Evolutionary conservation across 2,888 invertebrate species (phyloP).

Genomic region (Hanleya hanleyi): DNA sequence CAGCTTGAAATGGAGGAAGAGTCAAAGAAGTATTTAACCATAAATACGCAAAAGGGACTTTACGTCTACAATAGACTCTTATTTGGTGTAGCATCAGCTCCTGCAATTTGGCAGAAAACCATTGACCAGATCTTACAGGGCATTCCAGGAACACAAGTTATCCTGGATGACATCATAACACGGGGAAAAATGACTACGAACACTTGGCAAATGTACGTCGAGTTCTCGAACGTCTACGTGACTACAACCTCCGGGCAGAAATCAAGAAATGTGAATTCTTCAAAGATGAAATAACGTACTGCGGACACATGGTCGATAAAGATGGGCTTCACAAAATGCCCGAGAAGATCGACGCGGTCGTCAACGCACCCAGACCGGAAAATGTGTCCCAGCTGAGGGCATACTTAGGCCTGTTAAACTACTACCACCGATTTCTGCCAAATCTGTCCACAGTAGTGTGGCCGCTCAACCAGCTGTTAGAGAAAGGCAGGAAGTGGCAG

Average conservation of each 20-base stretch:
- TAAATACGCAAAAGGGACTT: no score
- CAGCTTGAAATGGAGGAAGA: slow-evolving; percentile 35
- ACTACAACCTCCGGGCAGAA: slow-evolving; percentile 11
- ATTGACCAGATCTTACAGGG: slow-evolving; percentile 35
- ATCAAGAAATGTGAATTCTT: slow-evolving; percentile 14
- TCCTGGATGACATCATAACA: slow-evolving; percentile 32
- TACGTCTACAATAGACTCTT: slow-evolving; percentile 35
- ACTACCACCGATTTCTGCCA: slow-evolving; percentile 10
- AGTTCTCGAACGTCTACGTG: slow-evolving; percentile 7
- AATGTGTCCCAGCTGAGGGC: slow-evolving; percentile 8
- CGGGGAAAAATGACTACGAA: neutral
- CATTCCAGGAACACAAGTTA: slow-evolving; percentile 10
- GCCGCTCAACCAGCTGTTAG: slow-evolving; percentile 10
- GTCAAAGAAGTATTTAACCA: slow-evolving; percentile 23
- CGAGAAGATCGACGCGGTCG: no score
- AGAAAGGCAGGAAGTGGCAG: slow-evolving; percentile 6
- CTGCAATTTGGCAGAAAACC: slow-evolving; percentile 39
- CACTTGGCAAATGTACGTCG: slow-evolving; percentile 2
- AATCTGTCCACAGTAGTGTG: neutral
- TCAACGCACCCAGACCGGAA: slow-evolving; percentile 1
- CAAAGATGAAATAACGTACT: neutral
- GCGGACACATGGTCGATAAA: no score
- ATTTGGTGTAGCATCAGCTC: slow-evolving; percentile 38
- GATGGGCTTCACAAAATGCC: no score
- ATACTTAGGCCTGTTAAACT: slow-evolving; percentile 16